Evolutionary conservation across 2,113 vertebrate species (phyloP).

Genomic region (Loxodonta africana): DNA sequence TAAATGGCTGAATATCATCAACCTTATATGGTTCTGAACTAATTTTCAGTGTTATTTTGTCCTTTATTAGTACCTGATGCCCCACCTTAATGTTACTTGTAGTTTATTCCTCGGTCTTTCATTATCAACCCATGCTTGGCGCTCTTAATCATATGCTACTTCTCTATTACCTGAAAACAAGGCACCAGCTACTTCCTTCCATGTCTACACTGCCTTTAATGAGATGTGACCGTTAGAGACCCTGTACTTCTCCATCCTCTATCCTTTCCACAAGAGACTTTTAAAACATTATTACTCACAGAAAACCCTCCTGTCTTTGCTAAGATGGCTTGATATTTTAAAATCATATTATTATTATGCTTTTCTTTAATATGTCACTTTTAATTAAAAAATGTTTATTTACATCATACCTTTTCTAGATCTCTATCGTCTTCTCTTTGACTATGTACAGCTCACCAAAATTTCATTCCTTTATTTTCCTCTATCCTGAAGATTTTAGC

Average conservation of each 20-base stretch:
- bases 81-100: background rate
- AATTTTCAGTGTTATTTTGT: background rate
- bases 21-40: background rate
- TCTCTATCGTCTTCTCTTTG: background rate
- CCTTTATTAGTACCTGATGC: background rate
- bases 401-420: background rate
- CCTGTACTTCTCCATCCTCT: background rate
- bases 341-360: background rate
- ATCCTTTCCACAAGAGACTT: background rate
- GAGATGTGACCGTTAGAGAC: background rate
- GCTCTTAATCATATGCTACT: background rate
- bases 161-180: background rate
- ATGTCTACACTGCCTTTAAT: background rate
- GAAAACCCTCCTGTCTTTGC: background rate
- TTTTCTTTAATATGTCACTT: background rate
- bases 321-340: background rate
- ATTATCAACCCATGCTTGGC: background rate
- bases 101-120: background rate
- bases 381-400: background rate
- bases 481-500: background rate
- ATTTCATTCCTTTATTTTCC: background rate
- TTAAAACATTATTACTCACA: background rate
- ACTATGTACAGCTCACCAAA: background rate
- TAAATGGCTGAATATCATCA: background rate
- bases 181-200: background rate